Evolutionary conservation across 2,888 invertebrate genomes (phyloP).

Genomic region (Conops quadrifasciatus): DNA sequence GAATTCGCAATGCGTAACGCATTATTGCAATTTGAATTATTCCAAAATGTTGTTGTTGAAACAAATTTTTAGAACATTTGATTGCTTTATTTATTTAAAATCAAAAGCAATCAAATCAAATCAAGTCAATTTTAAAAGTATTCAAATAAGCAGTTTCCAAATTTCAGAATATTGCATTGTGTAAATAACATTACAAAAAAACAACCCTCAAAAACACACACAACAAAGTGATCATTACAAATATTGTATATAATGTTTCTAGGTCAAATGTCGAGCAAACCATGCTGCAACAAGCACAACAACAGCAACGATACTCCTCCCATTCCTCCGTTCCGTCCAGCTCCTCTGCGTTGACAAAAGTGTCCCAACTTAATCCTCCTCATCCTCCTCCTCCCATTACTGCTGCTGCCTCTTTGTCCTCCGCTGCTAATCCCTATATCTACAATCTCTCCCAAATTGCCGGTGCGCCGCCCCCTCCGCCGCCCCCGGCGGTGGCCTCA

Average conservation of each 20-base stretch:
- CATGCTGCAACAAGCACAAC: constrained; percentile 61
- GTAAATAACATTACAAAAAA: constrained; percentile 27
- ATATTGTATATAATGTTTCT: constrained; percentile 67
- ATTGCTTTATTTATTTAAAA: too few species aligned
- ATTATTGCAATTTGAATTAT: too few species aligned
- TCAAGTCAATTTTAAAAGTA: constrained; percentile 47
- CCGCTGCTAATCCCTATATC: constrained; percentile 29
- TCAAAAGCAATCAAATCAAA: constrained; percentile 29
- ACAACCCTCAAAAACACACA: constrained; percentile 6
- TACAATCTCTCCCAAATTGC: neutral
- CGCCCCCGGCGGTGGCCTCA: constrained; percentile 29
- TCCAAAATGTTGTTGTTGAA: too few species aligned
- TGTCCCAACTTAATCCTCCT: constrained; percentile 32
- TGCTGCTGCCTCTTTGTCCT: constrained; percentile 36
- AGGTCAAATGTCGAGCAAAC: constrained; percentile 66
- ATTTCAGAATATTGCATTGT: constrained; percentile 22
- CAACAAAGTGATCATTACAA: constrained; percentile 48
- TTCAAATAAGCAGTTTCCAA: constrained; percentile 31
- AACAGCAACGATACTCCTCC: constrained; percentile 50
- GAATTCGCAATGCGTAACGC: neutral
- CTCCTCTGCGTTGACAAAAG: constrained; percentile 36
- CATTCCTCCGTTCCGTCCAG: constrained; percentile 36
- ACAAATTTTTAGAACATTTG: neutral
- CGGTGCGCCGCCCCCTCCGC: constrained; percentile 29
- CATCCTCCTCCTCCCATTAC: constrained; percentile 34